Evolutionary conservation across 2,888 invertebrate genomes (phyloP).

Genomic region (Chymomyza procnemis): DNA sequence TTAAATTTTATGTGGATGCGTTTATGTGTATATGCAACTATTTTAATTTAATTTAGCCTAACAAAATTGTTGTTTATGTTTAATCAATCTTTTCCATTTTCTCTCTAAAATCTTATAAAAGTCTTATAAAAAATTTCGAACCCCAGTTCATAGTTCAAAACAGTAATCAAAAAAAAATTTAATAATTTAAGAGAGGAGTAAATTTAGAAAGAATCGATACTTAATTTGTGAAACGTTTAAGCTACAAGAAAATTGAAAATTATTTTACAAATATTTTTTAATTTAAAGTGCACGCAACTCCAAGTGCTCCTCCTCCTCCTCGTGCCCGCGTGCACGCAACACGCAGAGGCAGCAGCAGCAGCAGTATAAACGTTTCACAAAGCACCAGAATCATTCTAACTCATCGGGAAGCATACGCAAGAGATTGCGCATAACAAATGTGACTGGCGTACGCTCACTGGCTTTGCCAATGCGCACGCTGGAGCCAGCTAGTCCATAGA

Average conservation of each 20-base stretch:
- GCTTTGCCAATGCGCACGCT: slow-evolving; percentile 78
- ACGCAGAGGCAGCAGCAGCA: slow-evolving; percentile 42
- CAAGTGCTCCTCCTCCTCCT: background rate
- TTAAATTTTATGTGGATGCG: too few species aligned
- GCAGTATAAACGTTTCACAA: slow-evolving; percentile 62
- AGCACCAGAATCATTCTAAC: slow-evolving; percentile 67
- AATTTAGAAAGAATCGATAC: slow-evolving; percentile 16
- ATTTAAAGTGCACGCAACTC: slow-evolving; percentile 12
- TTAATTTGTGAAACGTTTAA: slow-evolving; percentile 42
- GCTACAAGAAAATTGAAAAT: slow-evolving; percentile 20
- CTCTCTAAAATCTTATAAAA: background rate
- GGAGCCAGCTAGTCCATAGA: slow-evolving; percentile 85
- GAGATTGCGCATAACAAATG: slow-evolving; percentile 63
- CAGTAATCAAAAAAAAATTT: too few species aligned
- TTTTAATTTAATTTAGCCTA: slow-evolving; percentile 40
- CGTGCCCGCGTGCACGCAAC: slow-evolving; percentile 27
- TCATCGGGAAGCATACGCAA: slow-evolving; percentile 60
- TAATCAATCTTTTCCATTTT: slow-evolving; percentile 47
- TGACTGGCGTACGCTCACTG: slow-evolving; percentile 45
- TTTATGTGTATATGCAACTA: slow-evolving; percentile 14
- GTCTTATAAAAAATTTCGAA: background rate
- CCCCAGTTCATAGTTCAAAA: background rate
- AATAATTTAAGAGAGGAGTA: background rate
- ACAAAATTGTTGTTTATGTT: slow-evolving; percentile 17
- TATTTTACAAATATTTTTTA: slow-evolving; percentile 6